Base-by-base conservation (phyloP, 2,113 vertebrate genomes). In the Pangasianodon gigas region DNA sequence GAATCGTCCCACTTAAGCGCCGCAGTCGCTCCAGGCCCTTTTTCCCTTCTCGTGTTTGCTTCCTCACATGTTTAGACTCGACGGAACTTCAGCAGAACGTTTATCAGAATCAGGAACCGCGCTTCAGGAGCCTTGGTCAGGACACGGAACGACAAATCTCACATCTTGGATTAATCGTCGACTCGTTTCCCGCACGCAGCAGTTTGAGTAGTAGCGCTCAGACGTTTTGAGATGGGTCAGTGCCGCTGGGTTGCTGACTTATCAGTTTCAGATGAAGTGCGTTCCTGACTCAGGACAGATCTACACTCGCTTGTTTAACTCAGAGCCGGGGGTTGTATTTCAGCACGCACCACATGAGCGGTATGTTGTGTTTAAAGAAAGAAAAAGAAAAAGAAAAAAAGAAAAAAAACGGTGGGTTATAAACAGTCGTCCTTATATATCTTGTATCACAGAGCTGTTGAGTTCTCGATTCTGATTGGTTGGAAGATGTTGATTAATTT, bases 11-110 rank as follows among this genome's bases (percentile, higher is more conserved):
- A 67, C 58, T 89, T 24, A 9, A 80, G 46, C 46, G 1, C 9
- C 1, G 13, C 19, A 54, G 58, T 90, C 0, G 84, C 89, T 82
- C n/a, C 74, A 51, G 89, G 89, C 60, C 1, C 13, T 79, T 19
- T 88, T 37, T 52, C 44, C 69, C 19, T 65, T 69, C 32, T 44
- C 6, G 13, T 41, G 44, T 85, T 85, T 52, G 29, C 58, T 14
- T n/a, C 46, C 29, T 77, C 60, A 29, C 89, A 86, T 81, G 89
- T 85, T 90, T 41, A 54, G 84, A 90, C 89, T 86, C 51, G 84
- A 90, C 9, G 16, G 37, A 24, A 32, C 51, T 56, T 29, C 51
- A 4, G 24, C 26, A 18, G 6, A 54, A 32, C 16, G 24, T 48
- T 9, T 85, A 54, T 75, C 48, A 77, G 24, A 69, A 77, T 18